Conservation (phyloP, 1,140 invertebrate genomes). For the Drosophila pruinosa region DNA sequence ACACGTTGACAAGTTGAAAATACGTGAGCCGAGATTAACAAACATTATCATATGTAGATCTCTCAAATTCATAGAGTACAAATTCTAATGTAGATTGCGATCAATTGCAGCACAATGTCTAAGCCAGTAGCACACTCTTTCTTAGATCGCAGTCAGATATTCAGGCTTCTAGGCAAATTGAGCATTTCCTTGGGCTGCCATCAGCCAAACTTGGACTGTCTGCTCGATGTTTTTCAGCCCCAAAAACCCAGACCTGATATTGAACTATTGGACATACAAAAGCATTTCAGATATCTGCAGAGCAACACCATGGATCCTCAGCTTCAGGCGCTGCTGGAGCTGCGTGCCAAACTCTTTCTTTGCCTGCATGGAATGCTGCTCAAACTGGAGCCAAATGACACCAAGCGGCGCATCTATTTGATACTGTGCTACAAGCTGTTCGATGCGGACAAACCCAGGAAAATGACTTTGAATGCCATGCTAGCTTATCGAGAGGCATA, state of each 20-base stretch:
- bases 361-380: constrained; percentile 31
- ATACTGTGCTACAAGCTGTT: constrained; percentile 30
- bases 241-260: not conserved
- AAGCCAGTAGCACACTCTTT: no score
- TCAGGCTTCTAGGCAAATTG: not conserved
- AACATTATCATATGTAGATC: not conserved
- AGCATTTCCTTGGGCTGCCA: not conserved
- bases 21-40: not conserved
- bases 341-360: constrained; percentile 19
- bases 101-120: not conserved
- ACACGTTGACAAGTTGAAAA: constrained; percentile 14
- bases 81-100: not conserved
- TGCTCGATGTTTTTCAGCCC: not conserved
- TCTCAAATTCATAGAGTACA: not conserved
- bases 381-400: not conserved
- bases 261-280: not conserved
- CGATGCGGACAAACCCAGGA: not conserved
- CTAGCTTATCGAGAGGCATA: not conserved
- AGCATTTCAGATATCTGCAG: not conserved
- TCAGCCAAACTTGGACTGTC: not conserved
- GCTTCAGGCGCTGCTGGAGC: not conserved
- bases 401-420: not conserved
- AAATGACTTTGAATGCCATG: not conserved
- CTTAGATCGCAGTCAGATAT: not conserved
- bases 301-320: not conserved